Conservation (phyloP, 2,113 vertebrate species). For the Gallinago paraguaiae region DNA sequence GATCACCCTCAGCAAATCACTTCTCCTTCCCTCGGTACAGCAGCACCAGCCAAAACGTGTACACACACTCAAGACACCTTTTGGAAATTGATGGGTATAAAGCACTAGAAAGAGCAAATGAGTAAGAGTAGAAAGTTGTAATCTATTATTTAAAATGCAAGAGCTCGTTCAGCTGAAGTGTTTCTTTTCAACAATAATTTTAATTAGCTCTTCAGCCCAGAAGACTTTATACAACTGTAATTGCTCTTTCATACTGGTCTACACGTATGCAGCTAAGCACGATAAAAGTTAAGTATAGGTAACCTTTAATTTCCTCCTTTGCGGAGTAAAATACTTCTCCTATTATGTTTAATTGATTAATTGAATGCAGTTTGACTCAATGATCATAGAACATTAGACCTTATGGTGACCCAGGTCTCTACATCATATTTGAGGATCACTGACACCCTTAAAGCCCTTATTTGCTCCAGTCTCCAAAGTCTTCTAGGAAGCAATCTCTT, state of each 20-base stretch:
- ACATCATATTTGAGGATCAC: not conserved
- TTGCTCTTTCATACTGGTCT: not conserved
- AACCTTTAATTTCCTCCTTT: not conserved
- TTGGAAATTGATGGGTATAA: not conserved
- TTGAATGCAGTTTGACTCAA: not conserved
- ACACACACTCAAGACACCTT: not conserved
- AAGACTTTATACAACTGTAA: not conserved
- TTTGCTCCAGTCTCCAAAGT: not conserved
- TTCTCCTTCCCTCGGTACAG: not conserved
- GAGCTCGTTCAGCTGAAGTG: not conserved
- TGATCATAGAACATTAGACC: not conserved
- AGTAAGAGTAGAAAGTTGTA: not conserved
- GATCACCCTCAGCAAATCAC: not conserved
- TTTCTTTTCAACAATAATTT: not conserved
- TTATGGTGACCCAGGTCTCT: not conserved
- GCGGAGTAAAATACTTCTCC: not conserved
- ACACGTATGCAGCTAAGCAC: not conserved
- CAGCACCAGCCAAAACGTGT: not conserved
- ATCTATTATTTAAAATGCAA: not conserved
- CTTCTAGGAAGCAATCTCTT: not conserved
- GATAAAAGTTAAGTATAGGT: not conserved
- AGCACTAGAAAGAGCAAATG: not conserved
- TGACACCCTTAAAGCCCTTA: not conserved
- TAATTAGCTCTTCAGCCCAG: constrained; percentile 14
- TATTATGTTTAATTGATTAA: not conserved